Conservation (phyloP, 1,140 invertebrate genomes). For the Acromyrmex heyeri region DNA sequence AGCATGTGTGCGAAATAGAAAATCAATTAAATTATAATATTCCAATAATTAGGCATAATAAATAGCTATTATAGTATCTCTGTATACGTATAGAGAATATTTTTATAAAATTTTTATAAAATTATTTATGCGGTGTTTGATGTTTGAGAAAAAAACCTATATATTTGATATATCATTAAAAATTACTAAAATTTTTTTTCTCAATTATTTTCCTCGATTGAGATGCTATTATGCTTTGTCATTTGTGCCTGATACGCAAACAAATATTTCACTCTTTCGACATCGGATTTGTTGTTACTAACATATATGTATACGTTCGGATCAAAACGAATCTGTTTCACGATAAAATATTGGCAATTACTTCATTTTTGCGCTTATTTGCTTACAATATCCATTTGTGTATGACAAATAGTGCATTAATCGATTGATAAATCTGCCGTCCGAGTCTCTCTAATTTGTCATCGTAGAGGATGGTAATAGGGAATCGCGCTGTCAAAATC, state of each 20-base stretch:
- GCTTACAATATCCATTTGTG: slow-evolving; percentile 25
- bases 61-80: not conserved
- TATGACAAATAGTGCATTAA: slow-evolving; percentile 41
- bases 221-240: not conserved
- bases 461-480: not conserved
- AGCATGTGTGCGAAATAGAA: slow-evolving; percentile 25
- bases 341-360: slow-evolving; percentile 48
- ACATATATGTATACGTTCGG: not conserved
- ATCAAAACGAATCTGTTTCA: slow-evolving; percentile 24
- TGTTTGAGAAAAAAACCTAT: not conserved
- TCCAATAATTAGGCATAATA: slow-evolving; percentile 6
- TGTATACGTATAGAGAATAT: not conserved
- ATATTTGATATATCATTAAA: not conserved
- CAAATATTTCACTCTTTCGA: slow-evolving; percentile 37
- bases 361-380: slow-evolving; percentile 36
- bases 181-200: not conserved
- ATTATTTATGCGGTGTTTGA: slow-evolving; percentile 14
- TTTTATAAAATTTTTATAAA: no score
- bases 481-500: slow-evolving; percentile 9
- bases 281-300: not conserved
- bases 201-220: slow-evolving; percentile 5
- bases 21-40: slow-evolving; percentile 43
- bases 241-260: slow-evolving; percentile 33
- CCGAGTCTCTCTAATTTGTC: slow-evolving; percentile 21
- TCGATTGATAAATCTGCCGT: slow-evolving; percentile 26